Evolutionary conservation across 2,113 vertebrate species (phyloP).

Genomic region (Conger conger): DNA sequence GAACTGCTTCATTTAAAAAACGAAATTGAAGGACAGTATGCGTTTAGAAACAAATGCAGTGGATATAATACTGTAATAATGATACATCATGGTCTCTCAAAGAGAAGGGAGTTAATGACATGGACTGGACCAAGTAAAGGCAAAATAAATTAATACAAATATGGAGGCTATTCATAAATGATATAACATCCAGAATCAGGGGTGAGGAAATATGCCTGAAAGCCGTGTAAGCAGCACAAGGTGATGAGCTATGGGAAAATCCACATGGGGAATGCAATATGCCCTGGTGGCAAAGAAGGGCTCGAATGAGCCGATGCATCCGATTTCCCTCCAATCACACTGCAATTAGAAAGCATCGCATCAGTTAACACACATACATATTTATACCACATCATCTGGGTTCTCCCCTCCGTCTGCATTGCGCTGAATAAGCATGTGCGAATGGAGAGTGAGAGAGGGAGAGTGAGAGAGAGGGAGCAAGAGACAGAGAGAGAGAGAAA

Average conservation of each 20-base stretch:
- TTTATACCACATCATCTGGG: slow-evolving; percentile 53
- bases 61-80: background rate
- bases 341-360: slow-evolving; percentile 54
- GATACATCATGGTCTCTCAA: background rate
- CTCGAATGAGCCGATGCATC: slow-evolving; percentile 46
- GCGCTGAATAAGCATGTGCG: slow-evolving; percentile 25
- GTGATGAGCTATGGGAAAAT: slow-evolving; percentile 13
- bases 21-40: slow-evolving; percentile 41
- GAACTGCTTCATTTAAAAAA: background rate
- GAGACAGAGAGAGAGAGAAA: too few species aligned
- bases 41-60: background rate
- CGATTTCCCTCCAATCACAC: slow-evolving; percentile 40
- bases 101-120: background rate
- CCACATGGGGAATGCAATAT: slow-evolving; percentile 22
- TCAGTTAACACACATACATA: slow-evolving; percentile 63
- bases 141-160: background rate
- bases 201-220: background rate
- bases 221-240: background rate
- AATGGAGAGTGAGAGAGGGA: background rate
- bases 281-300: slow-evolving; percentile 32
- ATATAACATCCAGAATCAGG: background rate
- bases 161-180: background rate
- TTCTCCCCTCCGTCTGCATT: slow-evolving; percentile 43
- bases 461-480: background rate
- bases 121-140: background rate